These are phyloP conservation scores for Chionoecetes opilio DNA, from an alignment of 1,140 invertebrate species.

Conservation along the genomic window DNA sequence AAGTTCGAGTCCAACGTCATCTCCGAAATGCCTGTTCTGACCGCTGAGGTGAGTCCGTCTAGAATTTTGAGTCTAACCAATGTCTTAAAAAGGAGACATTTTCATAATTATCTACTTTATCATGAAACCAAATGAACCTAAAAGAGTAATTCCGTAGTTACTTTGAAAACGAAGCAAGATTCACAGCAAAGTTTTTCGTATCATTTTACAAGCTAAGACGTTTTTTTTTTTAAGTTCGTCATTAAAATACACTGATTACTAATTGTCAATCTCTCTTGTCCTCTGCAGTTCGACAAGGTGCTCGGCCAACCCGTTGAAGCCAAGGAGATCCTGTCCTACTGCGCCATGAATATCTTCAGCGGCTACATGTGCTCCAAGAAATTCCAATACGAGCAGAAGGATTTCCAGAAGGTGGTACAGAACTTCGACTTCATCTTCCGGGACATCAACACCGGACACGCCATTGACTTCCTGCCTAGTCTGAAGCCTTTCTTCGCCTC, in stretches of 20 bases:
- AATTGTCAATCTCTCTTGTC: too few species aligned
- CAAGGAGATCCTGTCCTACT: conserved; percentile 77
- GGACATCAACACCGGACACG: conserved; percentile 94
- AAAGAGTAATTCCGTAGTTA: too few species aligned
- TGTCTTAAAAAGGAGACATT: too few species aligned
- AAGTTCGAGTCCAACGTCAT: conserved; percentile 72
- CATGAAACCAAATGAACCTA: too few species aligned
- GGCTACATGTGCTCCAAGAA: conserved; percentile 92
- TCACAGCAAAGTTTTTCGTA: too few species aligned
- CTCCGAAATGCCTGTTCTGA: conserved; percentile 78
- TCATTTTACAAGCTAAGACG: too few species aligned
- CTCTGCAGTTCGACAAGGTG: conserved; percentile 70
- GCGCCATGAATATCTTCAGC: conserved; percentile 89
- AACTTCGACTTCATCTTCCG: conserved; percentile 94
- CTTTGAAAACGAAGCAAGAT: too few species aligned
- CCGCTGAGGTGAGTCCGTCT: conserved; percentile 66
- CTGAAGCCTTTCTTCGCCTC: conserved; percentile 89
- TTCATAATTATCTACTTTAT: too few species aligned
- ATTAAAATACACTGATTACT: too few species aligned
- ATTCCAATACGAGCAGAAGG: conserved; percentile 88
- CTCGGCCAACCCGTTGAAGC: conserved; percentile 63
- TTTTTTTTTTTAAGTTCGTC: too few species aligned
- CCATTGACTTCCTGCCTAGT: conserved; percentile 94
- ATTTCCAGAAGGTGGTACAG: conserved; percentile 88
- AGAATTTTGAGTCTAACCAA: not conserved